phyloP scores from a whole-genome alignment of 1,140 invertebrate genomes.

The Drosophila orosa region DNA sequence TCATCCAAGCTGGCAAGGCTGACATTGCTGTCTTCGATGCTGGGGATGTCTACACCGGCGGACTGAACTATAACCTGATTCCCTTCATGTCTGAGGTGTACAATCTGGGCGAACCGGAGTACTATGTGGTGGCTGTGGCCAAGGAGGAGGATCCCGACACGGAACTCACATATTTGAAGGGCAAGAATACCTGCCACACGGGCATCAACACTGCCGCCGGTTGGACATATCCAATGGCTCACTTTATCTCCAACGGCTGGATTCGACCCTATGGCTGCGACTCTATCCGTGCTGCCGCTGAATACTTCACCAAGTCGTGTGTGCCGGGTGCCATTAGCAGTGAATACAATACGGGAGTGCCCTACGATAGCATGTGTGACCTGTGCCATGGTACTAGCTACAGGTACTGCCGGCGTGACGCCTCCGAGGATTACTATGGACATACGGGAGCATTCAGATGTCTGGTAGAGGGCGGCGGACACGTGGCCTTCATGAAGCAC shows the following conservation, averaged over 20 bases:
- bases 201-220: conserved; percentile 96
- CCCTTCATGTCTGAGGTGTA: conserved; percentile 96
- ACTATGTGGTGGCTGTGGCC: conserved; percentile 97
- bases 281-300: conserved; percentile 93
- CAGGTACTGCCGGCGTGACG: conserved; percentile 92
- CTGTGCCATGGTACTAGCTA: conserved; percentile 95
- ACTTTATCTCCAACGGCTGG: conserved; percentile 96
- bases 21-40: conserved; percentile 96
- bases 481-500: conserved; percentile 97
- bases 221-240: conserved; percentile 97
- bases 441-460: conserved; percentile 96
- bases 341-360: conserved; percentile 92
- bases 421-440: conserved; percentile 95
- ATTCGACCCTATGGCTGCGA: conserved; percentile 96
- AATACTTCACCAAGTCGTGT: conserved; percentile 97
- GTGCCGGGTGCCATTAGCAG: conserved; percentile 94
- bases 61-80: conserved; percentile 90
- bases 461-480: conserved; percentile 96
- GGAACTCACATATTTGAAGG: conserved; percentile 94
- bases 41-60: conserved; percentile 96
- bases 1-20: conserved; percentile 90
- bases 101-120: conserved; percentile 92
- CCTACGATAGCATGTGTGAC: conserved; percentile 96
- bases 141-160: conserved; percentile 94
- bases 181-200: conserved; percentile 95